phyloP scores from a whole-genome alignment of 2,888 invertebrate species.

The Ornithoptera alexandrae region DNA sequence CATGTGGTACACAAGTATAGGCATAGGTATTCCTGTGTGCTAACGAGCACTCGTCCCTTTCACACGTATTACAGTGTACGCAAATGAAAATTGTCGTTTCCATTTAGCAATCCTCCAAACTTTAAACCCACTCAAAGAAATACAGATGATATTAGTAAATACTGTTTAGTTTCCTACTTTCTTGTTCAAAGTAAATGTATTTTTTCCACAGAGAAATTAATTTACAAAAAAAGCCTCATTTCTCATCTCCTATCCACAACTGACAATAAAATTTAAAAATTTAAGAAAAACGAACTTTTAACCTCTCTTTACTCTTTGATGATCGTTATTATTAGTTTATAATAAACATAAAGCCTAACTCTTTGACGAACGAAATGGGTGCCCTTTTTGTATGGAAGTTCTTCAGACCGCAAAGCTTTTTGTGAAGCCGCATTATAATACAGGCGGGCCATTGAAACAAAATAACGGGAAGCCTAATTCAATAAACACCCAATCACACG shows the following conservation, averaged over 20 bases:
- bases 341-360: not conserved
- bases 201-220: no score
- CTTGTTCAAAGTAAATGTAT: no score
- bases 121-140: no score
- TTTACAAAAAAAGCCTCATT: no score
- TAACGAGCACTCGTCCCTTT: not conserved
- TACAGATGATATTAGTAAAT: no score
- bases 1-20: slow-evolving; percentile 21
- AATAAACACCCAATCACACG: slow-evolving; percentile 67
- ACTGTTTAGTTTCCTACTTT: no score
- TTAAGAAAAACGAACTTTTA: no score
- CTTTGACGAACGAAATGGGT: not conserved
- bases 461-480: slow-evolving; percentile 67
- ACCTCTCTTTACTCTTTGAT: slow-evolving; percentile 1
- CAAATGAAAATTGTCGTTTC: not conserved
- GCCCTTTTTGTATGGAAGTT: slow-evolving; percentile 22
- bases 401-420: slow-evolving; percentile 38
- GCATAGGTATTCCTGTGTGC: slow-evolving; percentile 9
- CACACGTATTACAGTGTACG: not conserved
- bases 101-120: not conserved
- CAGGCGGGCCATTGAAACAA: slow-evolving; percentile 44
- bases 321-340: not conserved
- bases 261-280: no score
- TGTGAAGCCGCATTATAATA: slow-evolving; percentile 45
- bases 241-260: no score